These are phyloP conservation scores for Penaeus monodon DNA, from an alignment of 2,888 invertebrate genomes.

Conservation along the genomic window DNA sequence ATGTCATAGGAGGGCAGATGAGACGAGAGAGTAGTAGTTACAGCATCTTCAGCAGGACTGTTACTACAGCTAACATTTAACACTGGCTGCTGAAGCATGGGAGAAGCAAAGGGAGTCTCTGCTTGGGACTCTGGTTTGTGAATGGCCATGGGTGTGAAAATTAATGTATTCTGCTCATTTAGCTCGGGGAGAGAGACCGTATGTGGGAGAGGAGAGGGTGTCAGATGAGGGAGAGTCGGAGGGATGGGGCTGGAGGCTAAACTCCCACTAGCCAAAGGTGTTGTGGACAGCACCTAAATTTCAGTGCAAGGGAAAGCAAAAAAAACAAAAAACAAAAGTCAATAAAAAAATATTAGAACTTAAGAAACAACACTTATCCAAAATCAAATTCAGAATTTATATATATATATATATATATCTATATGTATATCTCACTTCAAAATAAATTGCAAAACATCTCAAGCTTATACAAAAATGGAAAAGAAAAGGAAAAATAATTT, in stretches of 20 bases:
- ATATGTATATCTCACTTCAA: background rate
- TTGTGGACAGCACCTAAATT: slow-evolving; percentile 26
- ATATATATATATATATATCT: background rate
- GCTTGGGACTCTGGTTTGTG: background rate
- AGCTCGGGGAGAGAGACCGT: background rate
- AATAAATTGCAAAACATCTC: background rate
- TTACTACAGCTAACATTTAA: too few species aligned
- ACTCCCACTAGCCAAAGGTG: slow-evolving; percentile 25
- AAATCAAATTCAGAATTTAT: background rate
- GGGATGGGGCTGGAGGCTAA: slow-evolving; percentile 27
- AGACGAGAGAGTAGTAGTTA: too few species aligned
- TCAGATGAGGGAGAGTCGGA: slow-evolving; percentile 16
- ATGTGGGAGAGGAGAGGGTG: slow-evolving; percentile 1
- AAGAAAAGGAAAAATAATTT: too few species aligned
- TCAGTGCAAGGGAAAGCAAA: slow-evolving; percentile 3
- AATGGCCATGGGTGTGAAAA: background rate
- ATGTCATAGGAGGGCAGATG: too few species aligned
- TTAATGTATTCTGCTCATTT: too few species aligned
- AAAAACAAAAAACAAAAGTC: slow-evolving; percentile 7
- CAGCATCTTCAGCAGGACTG: too few species aligned
- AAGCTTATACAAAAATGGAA: too few species aligned
- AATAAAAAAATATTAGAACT: background rate
- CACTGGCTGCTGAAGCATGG: too few species aligned
- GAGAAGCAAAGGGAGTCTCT: background rate
- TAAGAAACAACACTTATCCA: background rate